Conservation (phyloP, 1,140 invertebrate genomes). For the Triops longicaudatus region DNA sequence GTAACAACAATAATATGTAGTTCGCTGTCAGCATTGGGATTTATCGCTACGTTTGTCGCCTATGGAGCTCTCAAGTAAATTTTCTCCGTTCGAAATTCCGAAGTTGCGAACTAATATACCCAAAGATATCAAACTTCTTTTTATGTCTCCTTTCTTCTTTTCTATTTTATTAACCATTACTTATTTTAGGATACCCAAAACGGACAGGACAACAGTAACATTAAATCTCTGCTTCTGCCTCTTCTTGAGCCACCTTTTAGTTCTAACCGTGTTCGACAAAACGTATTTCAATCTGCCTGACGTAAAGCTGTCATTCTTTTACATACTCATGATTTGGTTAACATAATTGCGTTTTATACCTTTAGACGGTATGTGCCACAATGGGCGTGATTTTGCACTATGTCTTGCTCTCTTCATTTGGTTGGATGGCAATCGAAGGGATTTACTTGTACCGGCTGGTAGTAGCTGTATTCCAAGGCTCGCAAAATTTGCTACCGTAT, state of each 20-base stretch:
- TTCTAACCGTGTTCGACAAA: conserved; percentile 47
- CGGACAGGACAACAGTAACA: conserved; percentile 46
- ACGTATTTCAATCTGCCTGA: conserved; percentile 38
- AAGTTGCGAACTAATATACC: too few relatives aligned
- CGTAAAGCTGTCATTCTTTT: conserved; percentile 28
- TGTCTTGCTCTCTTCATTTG: conserved; percentile 50
- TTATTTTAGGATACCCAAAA: conserved; percentile 34
- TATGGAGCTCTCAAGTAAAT: conserved; percentile 42
- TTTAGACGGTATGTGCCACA: conserved; percentile 44
- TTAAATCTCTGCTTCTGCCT: conserved; percentile 49
- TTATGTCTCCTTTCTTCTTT: neutral
- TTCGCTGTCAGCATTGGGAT: conserved; percentile 49
- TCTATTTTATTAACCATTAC: conserved; percentile 19
- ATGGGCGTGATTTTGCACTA: conserved; percentile 52
- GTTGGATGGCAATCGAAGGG: conserved; percentile 51
- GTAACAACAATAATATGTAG: conserved; percentile 50
- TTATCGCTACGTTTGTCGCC: conserved; percentile 45
- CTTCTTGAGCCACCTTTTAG: conserved; percentile 48
- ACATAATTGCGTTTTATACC: neutral
- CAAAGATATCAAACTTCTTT: conserved; percentile 11
- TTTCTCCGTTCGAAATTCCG: too few relatives aligned
- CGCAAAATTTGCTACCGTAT: conserved; percentile 27
- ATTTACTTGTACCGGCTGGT: conserved; percentile 46
- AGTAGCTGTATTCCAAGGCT: conserved; percentile 36
- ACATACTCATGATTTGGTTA: neutral